Percentiles rank a stretch among this genome's conserved stretches.
Evolutionary conservation across 2,888 invertebrate genomes (phyloP).

Genomic region (Arctia plantaginis): DNA sequence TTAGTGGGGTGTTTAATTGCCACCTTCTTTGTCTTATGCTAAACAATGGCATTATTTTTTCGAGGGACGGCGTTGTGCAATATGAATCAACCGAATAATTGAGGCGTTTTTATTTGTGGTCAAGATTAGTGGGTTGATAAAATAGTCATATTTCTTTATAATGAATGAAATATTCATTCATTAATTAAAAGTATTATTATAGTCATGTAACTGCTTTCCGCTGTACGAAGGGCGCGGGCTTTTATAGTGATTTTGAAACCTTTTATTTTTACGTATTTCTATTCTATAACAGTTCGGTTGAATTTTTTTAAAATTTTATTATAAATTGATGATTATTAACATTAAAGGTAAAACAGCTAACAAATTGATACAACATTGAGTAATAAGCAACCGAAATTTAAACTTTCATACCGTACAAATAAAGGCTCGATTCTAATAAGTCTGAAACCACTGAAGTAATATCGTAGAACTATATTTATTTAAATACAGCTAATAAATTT

Average conservation of each 20-base stretch:
- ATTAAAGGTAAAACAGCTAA: neutral
- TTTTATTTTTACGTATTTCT: too few relatives aligned
- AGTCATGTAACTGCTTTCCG: neutral
- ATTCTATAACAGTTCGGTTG: too few relatives aligned
- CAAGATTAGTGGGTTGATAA: neutral
- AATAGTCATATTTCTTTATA: neutral
- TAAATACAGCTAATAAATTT: neutral
- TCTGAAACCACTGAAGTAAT: neutral
- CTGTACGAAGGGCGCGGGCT: neutral
- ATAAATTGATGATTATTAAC: too few relatives aligned
- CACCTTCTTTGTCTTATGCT: conserved; percentile 48
- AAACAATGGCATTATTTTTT: conserved; percentile 46
- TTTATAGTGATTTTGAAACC: neutral
- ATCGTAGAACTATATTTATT: neutral
- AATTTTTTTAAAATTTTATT: too few relatives aligned
- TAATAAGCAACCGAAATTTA: neutral
- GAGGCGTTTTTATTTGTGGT: conserved; percentile 28
- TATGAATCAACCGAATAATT: conserved; percentile 36
- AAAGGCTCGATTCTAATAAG: neutral
- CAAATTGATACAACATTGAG: neutral
- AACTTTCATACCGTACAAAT: neutral
- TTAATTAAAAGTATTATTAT: neutral
- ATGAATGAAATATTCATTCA: too few relatives aligned
- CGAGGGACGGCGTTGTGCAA: conserved; percentile 23
- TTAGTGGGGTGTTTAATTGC: conserved; percentile 53